phyloP scores from a whole-genome alignment of 2,888 invertebrate species.

The Stenotaenia linearis region DNA sequence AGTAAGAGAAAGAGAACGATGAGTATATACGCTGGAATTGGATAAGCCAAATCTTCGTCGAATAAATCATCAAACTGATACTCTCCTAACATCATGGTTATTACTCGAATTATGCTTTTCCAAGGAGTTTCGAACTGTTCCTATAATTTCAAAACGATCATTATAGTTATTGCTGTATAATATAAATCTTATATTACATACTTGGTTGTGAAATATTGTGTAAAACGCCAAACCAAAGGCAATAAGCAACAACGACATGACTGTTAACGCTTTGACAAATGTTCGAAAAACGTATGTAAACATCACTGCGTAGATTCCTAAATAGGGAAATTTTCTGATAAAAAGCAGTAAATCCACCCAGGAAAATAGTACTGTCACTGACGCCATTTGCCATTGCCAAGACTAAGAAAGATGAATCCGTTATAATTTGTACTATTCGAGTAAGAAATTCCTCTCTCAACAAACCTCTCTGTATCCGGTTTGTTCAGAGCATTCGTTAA shows the following conservation, averaged over 20 bases:
- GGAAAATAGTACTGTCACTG: constrained; percentile 49
- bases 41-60: constrained; percentile 41
- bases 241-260: constrained; percentile 46
- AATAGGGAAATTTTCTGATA: constrained; percentile 45
- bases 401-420: constrained; percentile 43
- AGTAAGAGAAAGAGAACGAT: constrained; percentile 44
- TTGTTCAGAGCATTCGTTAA: constrained; percentile 45
- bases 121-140: constrained; percentile 42
- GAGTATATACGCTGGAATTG: constrained; percentile 46
- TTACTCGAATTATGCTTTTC: constrained; percentile 44
- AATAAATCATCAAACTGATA: constrained; percentile 46
- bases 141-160: no score
- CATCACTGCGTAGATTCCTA: constrained; percentile 49
- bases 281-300: constrained; percentile 47
- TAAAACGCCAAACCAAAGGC: constrained; percentile 44
- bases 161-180: no score
- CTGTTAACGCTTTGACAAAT: constrained; percentile 46
- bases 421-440: no score
- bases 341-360: constrained; percentile 48
- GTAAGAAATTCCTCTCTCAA: no score
- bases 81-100: constrained; percentile 49
- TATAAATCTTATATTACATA: no score
- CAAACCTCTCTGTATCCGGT: constrained; percentile 48
- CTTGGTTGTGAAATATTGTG: constrained; percentile 41
- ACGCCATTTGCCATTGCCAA: constrained; percentile 53